Evolutionary conservation across 2,797 vertebrate genomes (phyloP), one percentile per base, ranked within the genome.

Genomic region (Brachymystax lenok): DNA sequence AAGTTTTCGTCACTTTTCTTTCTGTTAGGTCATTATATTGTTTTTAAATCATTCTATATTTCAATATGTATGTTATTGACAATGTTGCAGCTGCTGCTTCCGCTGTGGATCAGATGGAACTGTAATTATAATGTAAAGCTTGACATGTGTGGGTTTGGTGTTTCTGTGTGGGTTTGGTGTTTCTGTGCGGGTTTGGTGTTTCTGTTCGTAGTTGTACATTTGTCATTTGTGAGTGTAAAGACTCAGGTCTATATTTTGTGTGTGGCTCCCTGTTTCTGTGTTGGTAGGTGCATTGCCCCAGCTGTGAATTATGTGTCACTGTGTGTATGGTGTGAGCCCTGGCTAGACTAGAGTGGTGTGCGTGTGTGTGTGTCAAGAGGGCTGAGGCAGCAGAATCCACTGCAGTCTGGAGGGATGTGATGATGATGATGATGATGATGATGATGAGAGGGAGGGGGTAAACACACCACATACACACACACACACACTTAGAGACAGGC

Each of bases 381-480:
- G 73, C 82, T 85, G 78, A 81, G 74, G 74, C 77, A 24, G 83
- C 84, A 86, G 79, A 82, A 79, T 79, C 69, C 75, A 69, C 80
- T 83, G 86, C 87, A 86, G 88, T 85, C 70, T 80, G 73, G 74
- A 72, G 74, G 76, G 81, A 70, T 56, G 73, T 75, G 54, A 64
- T 76, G 72, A 75, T 76, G 35, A 40, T 21, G 33, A n/a, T 46
- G 24, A 27, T n/a, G n/a, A 21, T 75, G 54, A 63, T 77, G 69
- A 74, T 77, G 5, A 28, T 3, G 7, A 35, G 30, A 33, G 35
- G 46, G 8, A 46, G 35, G 33, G 35, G 33, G n/a, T 28, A 35
- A 14, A 69, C 30, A 19, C 67, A 2, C 67, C 24, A 24, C 24
- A 24, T 10, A 64, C 24, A 64, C 24, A 64, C 61, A 64, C 63